Conservation (phyloP, 2,888 invertebrate species). For the Acleris literana region DNA sequence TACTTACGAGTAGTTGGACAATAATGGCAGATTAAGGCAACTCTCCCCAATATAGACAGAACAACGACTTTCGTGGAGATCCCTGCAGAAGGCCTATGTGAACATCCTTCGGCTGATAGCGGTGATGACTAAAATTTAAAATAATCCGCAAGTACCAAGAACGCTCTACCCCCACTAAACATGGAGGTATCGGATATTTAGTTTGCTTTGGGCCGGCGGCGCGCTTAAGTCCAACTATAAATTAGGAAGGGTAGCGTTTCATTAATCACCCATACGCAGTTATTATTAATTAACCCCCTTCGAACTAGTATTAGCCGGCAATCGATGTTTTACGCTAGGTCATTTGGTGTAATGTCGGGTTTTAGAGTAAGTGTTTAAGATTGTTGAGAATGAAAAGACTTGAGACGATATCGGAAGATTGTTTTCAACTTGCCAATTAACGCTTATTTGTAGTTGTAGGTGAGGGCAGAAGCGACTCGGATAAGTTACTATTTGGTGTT, state of each 20-base stretch:
- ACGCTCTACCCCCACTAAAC: slow-evolving; percentile 51
- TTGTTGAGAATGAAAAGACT: too few species aligned
- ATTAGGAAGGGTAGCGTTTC: slow-evolving; percentile 84
- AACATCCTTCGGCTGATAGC: too few species aligned
- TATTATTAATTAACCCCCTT: slow-evolving; percentile 84
- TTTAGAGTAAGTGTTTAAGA: slow-evolving; percentile 41
- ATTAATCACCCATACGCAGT: slow-evolving; percentile 84
- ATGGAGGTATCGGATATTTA: slow-evolving; percentile 84
- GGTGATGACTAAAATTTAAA: not conserved
- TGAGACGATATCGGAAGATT: too few species aligned
- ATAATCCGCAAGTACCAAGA: slow-evolving; percentile 56
- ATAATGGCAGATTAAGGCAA: too few species aligned
- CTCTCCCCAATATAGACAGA: too few species aligned
- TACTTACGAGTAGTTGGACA: too few species aligned
- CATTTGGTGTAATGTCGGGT: slow-evolving; percentile 58
- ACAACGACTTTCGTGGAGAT: too few species aligned
- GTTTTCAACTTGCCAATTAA: too few species aligned
- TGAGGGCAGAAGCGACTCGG: too few species aligned
- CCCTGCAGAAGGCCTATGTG: too few species aligned
- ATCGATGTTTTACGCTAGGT: slow-evolving; percentile 47
- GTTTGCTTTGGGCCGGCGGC: slow-evolving; percentile 79
- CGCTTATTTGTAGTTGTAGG: too few species aligned
- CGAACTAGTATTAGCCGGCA: slow-evolving; percentile 80
- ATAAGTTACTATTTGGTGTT: too few species aligned
- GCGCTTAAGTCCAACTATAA: slow-evolving; percentile 83